Evolutionary conservation across 2,797 vertebrate genomes (phyloP), one percentile per base, ranked within the genome.

Genomic region (Gymnoscopelus braueri): DNA sequence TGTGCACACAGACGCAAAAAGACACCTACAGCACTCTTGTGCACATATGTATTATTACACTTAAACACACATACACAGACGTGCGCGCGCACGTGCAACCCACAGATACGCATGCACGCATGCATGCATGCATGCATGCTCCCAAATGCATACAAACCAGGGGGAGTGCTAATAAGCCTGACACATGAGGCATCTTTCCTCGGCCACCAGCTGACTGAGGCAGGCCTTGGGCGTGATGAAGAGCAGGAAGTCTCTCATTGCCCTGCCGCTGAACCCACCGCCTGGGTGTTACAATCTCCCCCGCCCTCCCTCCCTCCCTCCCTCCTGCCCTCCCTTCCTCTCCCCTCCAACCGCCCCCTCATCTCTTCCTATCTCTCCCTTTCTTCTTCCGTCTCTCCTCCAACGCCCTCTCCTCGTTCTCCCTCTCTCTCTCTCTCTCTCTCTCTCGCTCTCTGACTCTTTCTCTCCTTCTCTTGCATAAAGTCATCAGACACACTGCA

Each of bases 211-310:
- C 93, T 94, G 93, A 94, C 92, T 93, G 90, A 91, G 91, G 92
- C 92, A 92, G 92, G 93, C 93, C 93, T 94, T 93, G 90, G 91
- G 93, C 90, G 91, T 94, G 93, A 94, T 93, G 91, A 91, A 93
- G 92, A 90, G 84, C 94, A 95, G 94, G 94, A 94, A 94, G 92
- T 93, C 91, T 92, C 93, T 94, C 92, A 92, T 94, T 94, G 92
- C 93, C 93, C 92, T 80, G 92, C 92, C 78, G 91, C 88, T 94
- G 93, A 94, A 93, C 94, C 92, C 93, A 64, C 84, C 84, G 87
- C 91, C 90, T 90, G 84, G 87, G 91, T 92, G 88, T 92, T 88
- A 90, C 91, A 90, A 88, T 86, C 84, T 75, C 81, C 64, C 72
- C 83, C 86, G 71, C 75, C 63, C 74, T 65, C 54, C 59, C 67